phyloP scores from a whole-genome alignment of 2,797 vertebrate genomes.

The Phaenicophaeus curvirostris region DNA sequence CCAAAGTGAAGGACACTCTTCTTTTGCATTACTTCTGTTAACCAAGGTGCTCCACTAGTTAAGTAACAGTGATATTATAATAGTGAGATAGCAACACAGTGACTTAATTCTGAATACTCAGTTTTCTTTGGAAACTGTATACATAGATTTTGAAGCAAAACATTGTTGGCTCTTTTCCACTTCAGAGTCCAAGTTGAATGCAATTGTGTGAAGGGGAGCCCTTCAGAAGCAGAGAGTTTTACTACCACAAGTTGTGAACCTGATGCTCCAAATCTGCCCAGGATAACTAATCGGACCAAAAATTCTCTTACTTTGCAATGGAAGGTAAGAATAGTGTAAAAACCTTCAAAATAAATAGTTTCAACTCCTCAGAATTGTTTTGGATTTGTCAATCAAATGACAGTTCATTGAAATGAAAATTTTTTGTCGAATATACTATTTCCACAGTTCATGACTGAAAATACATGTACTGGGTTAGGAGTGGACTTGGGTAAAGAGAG shows the following conservation, averaged over 20 bases:
- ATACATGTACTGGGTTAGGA: neutral
- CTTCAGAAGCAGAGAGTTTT: conserved; percentile 91
- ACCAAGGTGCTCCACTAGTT: neutral
- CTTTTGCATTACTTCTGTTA: neutral
- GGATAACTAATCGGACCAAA: conserved; percentile 93
- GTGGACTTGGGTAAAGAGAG: neutral
- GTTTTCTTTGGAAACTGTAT: neutral
- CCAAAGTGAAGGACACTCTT: neutral
- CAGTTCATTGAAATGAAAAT: neutral
- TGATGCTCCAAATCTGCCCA: conserved; percentile 88
- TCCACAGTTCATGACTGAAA: neutral
- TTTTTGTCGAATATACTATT: neutral
- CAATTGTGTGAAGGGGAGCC: conserved; percentile 88
- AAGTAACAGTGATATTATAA: neutral
- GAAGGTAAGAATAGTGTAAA: conserved; percentile 84
- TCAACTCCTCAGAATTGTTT: neutral
- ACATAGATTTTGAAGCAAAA: neutral
- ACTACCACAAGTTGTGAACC: conserved; percentile 93
- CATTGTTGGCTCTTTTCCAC: conserved; percentile 1
- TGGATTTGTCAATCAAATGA: neutral
- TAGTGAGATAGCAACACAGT: neutral
- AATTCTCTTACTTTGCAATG: conserved; percentile 92
- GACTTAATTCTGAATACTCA: neutral
- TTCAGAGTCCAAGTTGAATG: conserved; percentile 88
- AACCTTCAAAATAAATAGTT: neutral